Conservation (phyloP, 2,888 invertebrate species). For the Stenodema calcarata region DNA sequence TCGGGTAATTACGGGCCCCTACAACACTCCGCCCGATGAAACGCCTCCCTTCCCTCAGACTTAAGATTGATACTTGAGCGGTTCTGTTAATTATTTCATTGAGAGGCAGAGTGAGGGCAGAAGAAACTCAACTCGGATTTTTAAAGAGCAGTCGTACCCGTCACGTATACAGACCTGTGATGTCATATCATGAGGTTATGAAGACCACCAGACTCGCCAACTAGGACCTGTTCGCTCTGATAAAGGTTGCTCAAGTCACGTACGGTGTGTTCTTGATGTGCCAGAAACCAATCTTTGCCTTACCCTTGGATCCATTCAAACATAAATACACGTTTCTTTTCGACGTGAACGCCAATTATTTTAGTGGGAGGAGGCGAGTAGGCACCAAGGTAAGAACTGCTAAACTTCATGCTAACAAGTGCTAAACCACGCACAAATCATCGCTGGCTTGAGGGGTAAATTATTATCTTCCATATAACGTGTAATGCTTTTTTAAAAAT, state of each 20-base stretch:
- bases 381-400: background rate
- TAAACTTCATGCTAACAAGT: background rate
- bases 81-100: background rate
- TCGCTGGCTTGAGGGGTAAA: background rate
- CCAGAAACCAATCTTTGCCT: background rate
- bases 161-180: background rate
- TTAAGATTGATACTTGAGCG: slow-evolving; percentile 8
- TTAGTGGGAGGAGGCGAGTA: background rate
- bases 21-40: background rate
- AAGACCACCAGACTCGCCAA: slow-evolving; percentile 7
- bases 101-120: background rate
- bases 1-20: background rate
- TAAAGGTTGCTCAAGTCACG: slow-evolving; percentile 24
- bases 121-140: background rate
- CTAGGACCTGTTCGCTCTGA: background rate
- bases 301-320: background rate
- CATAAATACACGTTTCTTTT: slow-evolving; percentile 21
- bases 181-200: slow-evolving; percentile 1
- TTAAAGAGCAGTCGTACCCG: background rate
- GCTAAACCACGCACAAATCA: background rate
- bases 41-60: background rate
- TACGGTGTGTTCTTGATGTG: slow-evolving; percentile 15
- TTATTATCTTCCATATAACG: too few species aligned
- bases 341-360: slow-evolving; percentile 23
- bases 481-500: too few species aligned